phyloP scores from a whole-genome alignment of 2,113 vertebrate genomes.

The Indri indri region DNA sequence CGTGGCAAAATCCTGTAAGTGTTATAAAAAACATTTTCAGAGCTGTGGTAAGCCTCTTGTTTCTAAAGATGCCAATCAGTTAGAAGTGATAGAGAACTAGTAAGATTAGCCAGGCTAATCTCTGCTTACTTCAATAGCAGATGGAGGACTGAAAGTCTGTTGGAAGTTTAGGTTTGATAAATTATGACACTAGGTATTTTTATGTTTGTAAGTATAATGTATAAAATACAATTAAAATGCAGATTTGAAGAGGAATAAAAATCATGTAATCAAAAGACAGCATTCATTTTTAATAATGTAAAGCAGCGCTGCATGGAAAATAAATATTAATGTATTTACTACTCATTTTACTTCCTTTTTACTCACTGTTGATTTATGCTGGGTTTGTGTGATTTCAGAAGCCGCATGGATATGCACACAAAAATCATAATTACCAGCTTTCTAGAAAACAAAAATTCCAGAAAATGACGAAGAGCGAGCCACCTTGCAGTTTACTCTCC shows the following conservation, averaged over 20 bases:
- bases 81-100: background rate
- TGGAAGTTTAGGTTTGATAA: constrained; percentile 21
- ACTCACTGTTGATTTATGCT: background rate
- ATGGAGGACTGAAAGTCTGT: background rate
- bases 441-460: constrained; percentile 70
- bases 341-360: background rate
- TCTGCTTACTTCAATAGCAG: background rate
- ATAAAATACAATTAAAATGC: constrained; percentile 7
- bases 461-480: constrained; percentile 65
- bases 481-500: constrained; percentile 7
- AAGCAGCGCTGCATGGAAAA: background rate
- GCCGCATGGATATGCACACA: constrained; percentile 71
- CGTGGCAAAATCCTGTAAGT: constrained; percentile 81
- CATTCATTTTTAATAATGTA: background rate
- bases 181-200: background rate
- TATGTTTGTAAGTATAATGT: background rate
- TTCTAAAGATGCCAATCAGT: background rate
- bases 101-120: background rate
- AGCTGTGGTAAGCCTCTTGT: background rate
- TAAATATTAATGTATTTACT: background rate
- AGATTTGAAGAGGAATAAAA: background rate
- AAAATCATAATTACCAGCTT: constrained; percentile 63
- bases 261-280: background rate
- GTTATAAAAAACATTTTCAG: constrained; percentile 47
- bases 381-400: constrained; percentile 79